Evolutionary conservation across 2,113 vertebrate genomes (phyloP).

Genomic region (Emberiza fucata): DNA sequence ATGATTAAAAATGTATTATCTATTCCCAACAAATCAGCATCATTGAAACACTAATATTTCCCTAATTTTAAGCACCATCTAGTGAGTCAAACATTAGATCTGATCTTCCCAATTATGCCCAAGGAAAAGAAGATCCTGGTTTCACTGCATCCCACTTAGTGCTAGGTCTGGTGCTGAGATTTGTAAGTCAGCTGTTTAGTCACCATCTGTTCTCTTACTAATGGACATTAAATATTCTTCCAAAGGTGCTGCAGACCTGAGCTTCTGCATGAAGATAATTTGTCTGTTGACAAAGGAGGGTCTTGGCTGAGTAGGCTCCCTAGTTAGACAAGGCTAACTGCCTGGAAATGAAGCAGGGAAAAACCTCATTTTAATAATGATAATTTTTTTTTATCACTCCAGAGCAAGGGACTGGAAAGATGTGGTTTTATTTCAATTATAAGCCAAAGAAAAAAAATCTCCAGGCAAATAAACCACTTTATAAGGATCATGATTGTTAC

Average conservation of each 20-base stretch:
- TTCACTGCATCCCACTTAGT: background rate
- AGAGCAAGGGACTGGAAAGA: background rate
- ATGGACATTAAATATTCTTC: background rate
- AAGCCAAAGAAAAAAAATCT: background rate
- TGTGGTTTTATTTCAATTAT: background rate
- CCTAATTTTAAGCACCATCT: slow-evolving; percentile 15
- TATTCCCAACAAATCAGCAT: background rate
- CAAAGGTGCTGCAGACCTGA: background rate
- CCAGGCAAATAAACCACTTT: background rate
- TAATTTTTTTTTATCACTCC: background rate
- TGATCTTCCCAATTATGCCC: background rate
- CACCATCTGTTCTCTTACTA: background rate
- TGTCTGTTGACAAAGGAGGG: background rate
- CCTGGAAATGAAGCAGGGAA: background rate
- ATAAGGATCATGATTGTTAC: background rate
- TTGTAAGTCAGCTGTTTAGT: background rate
- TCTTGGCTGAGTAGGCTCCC: background rate
- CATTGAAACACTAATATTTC: background rate
- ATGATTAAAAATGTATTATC: background rate
- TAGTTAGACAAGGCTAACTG: background rate
- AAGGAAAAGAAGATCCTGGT: background rate
- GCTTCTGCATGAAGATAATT: background rate
- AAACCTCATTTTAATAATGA: background rate
- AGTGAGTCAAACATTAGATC: background rate
- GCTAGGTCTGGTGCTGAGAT: background rate